Evolutionary conservation across 2,888 invertebrate species (phyloP).

Genomic region (Aleiodes leptofemur): DNA sequence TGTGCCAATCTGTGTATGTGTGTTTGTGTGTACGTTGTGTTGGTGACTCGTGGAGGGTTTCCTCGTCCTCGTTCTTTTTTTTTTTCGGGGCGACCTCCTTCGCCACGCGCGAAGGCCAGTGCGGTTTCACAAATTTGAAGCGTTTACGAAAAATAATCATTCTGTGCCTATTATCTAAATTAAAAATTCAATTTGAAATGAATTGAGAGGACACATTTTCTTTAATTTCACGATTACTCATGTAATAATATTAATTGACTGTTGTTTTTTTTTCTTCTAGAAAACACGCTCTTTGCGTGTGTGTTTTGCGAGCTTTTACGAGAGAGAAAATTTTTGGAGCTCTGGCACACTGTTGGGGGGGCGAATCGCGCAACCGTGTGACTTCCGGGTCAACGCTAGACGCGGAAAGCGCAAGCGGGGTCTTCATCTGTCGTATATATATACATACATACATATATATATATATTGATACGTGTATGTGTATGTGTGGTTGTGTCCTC

Average conservation of each 20-base stretch:
- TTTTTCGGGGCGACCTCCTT: constrained; percentile 34
- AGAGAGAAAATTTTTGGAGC: not conserved
- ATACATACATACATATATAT: not conserved
- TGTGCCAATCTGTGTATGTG: no score
- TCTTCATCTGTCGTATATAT: constrained; percentile 3
- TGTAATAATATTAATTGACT: no score
- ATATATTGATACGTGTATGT: no score
- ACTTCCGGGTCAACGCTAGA: constrained; percentile 39
- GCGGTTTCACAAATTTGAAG: not conserved
- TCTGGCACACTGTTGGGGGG: not conserved
- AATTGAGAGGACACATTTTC: no score
- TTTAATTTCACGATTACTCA: no score
- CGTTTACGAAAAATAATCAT: not conserved
- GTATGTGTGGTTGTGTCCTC: not conserved
- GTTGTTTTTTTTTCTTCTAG: no score
- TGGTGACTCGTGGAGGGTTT: constrained; percentile 43
- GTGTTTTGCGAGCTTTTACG: no score
- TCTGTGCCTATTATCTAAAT: not conserved
- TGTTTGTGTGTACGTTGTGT: constrained; percentile 23
- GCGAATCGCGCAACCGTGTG: constrained; percentile 33
- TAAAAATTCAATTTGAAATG: no score
- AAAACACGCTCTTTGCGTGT: no score
- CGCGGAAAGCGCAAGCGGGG: constrained; percentile 37
- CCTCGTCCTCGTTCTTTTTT: constrained; percentile 33
- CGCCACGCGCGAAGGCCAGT: constrained; percentile 42